Conservation (phyloP, 1,140 invertebrate genomes). For the Drosophila malerkotliana region DNA sequence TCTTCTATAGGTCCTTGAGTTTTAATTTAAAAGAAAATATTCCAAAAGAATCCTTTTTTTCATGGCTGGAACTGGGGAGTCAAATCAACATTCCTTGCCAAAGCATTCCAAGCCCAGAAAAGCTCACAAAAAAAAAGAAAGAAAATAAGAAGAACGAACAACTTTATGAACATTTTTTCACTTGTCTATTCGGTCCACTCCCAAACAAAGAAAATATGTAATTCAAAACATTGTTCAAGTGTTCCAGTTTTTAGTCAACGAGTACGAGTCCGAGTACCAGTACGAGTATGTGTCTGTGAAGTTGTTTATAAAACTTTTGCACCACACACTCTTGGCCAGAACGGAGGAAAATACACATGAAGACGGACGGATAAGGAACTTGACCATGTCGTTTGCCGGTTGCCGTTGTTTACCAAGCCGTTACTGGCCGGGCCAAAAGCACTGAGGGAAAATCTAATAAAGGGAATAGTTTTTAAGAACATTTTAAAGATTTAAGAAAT, state of each 20-base stretch:
- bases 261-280: background rate
- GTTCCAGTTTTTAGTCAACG: conserved; percentile 57
- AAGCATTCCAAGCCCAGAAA: conserved; percentile 22
- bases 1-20: background rate
- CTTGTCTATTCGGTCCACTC: conserved; percentile 51
- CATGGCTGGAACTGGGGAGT: conserved; percentile 1
- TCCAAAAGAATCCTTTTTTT: conserved; percentile 20
- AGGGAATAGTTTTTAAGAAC: background rate
- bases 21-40: conserved; percentile 14
- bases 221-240: conserved; percentile 75
- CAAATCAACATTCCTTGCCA: conserved; percentile 38
- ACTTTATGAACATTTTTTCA: conserved; percentile 72
- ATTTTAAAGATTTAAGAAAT: too few species aligned
- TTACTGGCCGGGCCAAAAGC: conserved; percentile 39
- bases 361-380: conserved; percentile 53
- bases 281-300: conserved; percentile 52
- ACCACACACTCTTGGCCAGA: conserved; percentile 43
- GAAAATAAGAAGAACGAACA: conserved; percentile 21
- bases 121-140: background rate
- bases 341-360: conserved; percentile 29
- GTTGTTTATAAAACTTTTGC: conserved; percentile 73
- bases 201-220: conserved; percentile 72
- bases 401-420: conserved; percentile 75
- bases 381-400: conserved; percentile 67
- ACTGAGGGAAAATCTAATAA: conserved; percentile 11